Conservation (phyloP, 2,888 invertebrate species). For the Fragum whitleyi region DNA sequence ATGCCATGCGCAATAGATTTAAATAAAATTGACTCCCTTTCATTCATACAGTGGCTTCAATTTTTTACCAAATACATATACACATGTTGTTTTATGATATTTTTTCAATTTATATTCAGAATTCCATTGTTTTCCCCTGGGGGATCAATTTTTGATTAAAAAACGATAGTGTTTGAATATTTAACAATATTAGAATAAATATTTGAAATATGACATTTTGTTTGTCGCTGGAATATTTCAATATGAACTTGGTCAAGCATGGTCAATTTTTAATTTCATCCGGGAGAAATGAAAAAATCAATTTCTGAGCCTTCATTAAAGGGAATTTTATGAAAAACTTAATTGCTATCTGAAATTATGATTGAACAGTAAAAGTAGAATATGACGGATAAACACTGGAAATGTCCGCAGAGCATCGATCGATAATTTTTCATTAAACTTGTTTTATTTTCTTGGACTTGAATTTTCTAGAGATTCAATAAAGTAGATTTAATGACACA, state of each 20-base stretch:
- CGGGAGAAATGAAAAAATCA: slow-evolving; percentile 12
- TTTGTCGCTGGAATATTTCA: slow-evolving; percentile 48
- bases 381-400: slow-evolving; percentile 7
- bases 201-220: slow-evolving; percentile 56
- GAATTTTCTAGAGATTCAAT: too few relatives aligned
- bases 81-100: too few relatives aligned
- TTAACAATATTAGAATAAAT: slow-evolving; percentile 1
- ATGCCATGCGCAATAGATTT: too few relatives aligned
- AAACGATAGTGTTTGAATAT: not conserved
- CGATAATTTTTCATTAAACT: slow-evolving; percentile 19
- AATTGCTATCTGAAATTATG: slow-evolving; percentile 14
- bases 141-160: too few relatives aligned
- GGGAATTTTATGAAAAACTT: slow-evolving; percentile 59
- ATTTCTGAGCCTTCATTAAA: slow-evolving; percentile 45
- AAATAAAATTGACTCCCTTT: too few relatives aligned
- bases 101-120: too few relatives aligned
- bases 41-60: too few relatives aligned
- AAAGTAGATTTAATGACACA: too few relatives aligned
- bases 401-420: slow-evolving; percentile 15
- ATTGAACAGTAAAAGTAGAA: slow-evolving; percentile 23
- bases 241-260: slow-evolving; percentile 29
- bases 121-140: too few relatives aligned
- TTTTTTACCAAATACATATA: too few relatives aligned
- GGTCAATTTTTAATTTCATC: slow-evolving; percentile 15
- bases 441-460: too few relatives aligned